Conservation (phyloP, 2,113 vertebrate species). For the Tragelaphus imberbis region DNA sequence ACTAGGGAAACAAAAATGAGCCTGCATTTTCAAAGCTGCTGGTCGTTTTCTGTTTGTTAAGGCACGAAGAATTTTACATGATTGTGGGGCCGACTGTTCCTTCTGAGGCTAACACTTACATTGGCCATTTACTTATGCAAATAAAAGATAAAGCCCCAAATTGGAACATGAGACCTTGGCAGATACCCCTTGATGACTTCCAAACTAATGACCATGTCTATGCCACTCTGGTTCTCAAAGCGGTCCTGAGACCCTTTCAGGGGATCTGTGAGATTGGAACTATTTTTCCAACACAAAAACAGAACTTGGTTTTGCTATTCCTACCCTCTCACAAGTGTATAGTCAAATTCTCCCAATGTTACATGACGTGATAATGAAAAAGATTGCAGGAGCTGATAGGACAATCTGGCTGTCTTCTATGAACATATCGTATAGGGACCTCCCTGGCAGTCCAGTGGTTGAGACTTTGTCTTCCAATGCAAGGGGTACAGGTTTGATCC, state of each 20-base stretch:
- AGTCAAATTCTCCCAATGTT: background rate
- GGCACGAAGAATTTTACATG: background rate
- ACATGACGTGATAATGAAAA: background rate
- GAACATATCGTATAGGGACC: background rate
- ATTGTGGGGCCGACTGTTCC: background rate
- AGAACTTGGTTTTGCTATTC: background rate
- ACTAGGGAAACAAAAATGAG: background rate
- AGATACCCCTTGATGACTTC: background rate
- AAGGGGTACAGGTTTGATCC: background rate
- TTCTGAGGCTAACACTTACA: background rate
- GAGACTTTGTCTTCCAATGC: background rate
- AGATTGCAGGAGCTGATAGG: background rate
- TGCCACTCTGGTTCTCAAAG: background rate
- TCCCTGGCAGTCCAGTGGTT: background rate
- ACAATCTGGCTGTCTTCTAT: background rate
- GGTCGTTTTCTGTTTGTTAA: background rate
- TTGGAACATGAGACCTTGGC: background rate
- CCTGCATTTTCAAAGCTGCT: background rate
- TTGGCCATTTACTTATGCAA: background rate
- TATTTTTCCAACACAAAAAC: background rate
- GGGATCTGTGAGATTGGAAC: background rate
- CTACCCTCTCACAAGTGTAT: background rate
- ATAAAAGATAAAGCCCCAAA: background rate
- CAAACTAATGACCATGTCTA: no score
- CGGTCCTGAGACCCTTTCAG: background rate